These are phyloP conservation scores for Anser cygnoides DNA, from an alignment of 2,113 vertebrate genomes.

Conservation along the genomic window DNA sequence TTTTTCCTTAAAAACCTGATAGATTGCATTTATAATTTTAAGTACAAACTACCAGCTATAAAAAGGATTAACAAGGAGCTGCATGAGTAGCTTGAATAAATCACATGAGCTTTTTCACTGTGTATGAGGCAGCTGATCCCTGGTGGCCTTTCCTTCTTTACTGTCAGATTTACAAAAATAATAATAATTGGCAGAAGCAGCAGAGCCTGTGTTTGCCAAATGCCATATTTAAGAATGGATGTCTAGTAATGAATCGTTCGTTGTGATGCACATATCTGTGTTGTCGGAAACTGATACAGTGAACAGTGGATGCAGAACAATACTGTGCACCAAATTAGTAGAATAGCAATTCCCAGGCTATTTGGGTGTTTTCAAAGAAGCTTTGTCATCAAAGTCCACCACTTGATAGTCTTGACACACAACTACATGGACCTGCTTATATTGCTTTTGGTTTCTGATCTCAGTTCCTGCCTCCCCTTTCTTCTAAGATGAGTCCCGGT, in stretches of 20 bases:
- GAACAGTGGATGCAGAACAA: background rate
- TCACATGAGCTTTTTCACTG: background rate
- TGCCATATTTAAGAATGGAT: background rate
- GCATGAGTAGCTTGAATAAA: background rate
- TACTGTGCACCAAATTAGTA: background rate
- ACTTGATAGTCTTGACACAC: background rate
- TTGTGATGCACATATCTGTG: rapidly evolving
- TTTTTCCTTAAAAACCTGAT: background rate
- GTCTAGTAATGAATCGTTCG: background rate
- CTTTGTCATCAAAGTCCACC: background rate
- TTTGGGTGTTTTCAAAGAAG: background rate
- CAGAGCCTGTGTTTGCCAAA: background rate
- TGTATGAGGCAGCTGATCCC: background rate
- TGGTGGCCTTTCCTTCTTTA: background rate
- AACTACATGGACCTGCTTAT: background rate
- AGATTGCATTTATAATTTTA: background rate
- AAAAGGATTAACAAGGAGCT: background rate
- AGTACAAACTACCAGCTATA: background rate
- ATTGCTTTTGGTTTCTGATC: background rate
- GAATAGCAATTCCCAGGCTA: background rate
- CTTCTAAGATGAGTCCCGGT: background rate
- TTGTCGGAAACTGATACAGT: background rate
- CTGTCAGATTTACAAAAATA: background rate
- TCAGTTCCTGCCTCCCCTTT: background rate
- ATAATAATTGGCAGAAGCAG: background rate